Evolutionary conservation across 2,888 invertebrate genomes (phyloP), one percentile per base, ranked within the genome.

Genomic region (Gastrophysa polygoni): DNA sequence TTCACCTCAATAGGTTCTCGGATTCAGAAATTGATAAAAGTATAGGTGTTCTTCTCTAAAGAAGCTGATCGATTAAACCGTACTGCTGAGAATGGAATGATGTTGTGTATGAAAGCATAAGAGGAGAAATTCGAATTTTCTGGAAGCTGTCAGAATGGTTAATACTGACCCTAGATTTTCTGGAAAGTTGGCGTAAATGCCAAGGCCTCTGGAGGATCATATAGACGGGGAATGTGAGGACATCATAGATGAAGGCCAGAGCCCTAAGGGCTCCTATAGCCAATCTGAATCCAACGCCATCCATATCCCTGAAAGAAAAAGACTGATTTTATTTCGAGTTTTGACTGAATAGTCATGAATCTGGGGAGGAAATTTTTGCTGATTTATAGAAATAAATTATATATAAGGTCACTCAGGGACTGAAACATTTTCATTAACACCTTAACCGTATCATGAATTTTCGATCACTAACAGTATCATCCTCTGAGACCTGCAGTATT

Each of bases 171-270:
- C 93, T 94, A 70, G 91, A 87, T 75, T 91, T 86, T 69, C 91
- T 85, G 49, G 92, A 90, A 61, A 90, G 85, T 65, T 89, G 87
- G 70, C 92, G 87, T 77, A 90, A 89, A 80, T 89, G 88, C 95
- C 95, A 96, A 64, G 96, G 95, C 76, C 90, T 86, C 82, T 95
- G 95, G 69, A 93, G 83, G 67, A 96, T 83, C 75, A 94, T 88
- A 83, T 95, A 96, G 24, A 96, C 88, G 64, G 97, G 94, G 83
- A 93, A 92, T 64, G 96, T 93, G 77, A 97, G 84, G 76, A 96
- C 87, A 82, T 97, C 96, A 84, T 91, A 95, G 70, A 96, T 87
- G 80, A 94, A 90, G 73, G 92, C 89, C 72, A 94, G 84, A 55
- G 91, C 90, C 81, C 90, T 91, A 77, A 95, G 87, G 72, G 92